phyloP scores from a whole-genome alignment of 2,113 vertebrate species.

The Indri indri region DNA sequence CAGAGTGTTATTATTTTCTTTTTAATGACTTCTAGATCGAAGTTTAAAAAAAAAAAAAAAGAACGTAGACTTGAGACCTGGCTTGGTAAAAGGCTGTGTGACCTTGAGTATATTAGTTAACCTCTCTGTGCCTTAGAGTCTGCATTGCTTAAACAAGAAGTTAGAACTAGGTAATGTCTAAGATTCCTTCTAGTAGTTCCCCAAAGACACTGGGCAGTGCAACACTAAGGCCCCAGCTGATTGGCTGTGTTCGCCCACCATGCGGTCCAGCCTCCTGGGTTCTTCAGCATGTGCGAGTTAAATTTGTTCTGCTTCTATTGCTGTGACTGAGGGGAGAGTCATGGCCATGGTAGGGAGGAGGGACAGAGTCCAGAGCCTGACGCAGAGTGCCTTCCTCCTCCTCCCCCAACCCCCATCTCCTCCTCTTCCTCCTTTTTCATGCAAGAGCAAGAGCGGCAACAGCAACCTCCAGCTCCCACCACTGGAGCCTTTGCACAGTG shows the following conservation, averaged over 20 bases:
- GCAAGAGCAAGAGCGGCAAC: background rate
- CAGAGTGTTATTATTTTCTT: background rate
- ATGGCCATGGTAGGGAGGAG: background rate
- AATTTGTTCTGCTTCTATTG: background rate
- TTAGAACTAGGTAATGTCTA: background rate
- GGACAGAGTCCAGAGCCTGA: background rate
- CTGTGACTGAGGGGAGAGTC: background rate
- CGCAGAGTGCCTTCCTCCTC: background rate
- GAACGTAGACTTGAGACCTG: background rate
- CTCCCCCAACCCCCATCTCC: background rate
- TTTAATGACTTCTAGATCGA: constrained; percentile 37
- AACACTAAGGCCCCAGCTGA: background rate
- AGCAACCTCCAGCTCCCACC: accelerated
- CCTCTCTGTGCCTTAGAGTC: background rate
- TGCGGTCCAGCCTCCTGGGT: background rate
- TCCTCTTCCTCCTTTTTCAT: background rate
- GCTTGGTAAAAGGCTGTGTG: background rate
- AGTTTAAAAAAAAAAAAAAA: background rate
- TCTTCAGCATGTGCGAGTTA: background rate
- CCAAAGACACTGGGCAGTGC: background rate
- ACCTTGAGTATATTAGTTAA: constrained; percentile 28
- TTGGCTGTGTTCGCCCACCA: background rate
- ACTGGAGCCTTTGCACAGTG: accelerated
- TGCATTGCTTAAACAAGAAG: background rate
- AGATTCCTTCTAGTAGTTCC: background rate